Evolutionary conservation across 2,797 vertebrate genomes (phyloP).

Genomic region (Dendrocincla fuliginosa): DNA sequence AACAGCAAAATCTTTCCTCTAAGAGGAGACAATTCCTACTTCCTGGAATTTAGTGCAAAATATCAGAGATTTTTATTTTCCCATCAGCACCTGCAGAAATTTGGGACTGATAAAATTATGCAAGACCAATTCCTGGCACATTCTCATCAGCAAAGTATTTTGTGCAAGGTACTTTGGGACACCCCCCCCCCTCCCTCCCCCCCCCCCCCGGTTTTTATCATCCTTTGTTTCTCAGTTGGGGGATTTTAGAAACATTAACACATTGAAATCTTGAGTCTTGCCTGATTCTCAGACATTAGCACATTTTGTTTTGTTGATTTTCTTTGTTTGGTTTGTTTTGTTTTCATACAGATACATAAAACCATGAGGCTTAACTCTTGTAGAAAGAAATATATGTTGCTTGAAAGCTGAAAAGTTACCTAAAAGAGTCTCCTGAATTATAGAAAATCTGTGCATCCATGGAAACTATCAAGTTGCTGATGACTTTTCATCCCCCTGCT

Average conservation of each 20-base stretch:
- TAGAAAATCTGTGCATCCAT: background rate
- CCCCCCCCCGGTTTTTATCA: background rate
- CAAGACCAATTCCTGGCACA: background rate
- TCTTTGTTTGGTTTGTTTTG: no score
- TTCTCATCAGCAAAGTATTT: background rate
- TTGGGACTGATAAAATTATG: background rate
- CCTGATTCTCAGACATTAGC: background rate
- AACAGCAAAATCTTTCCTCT: background rate
- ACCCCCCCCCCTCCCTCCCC: no score
- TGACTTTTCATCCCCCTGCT: background rate
- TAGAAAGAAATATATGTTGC: background rate
- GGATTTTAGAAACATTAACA: background rate
- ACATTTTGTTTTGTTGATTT: background rate
- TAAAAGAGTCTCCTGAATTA: background rate
- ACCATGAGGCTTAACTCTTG: background rate
- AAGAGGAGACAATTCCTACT: background rate
- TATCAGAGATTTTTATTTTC: background rate
- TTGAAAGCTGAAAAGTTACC: background rate
- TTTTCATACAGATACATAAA: background rate
- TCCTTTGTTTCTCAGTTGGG: background rate
- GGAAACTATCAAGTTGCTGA: background rate
- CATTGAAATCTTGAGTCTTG: background rate
- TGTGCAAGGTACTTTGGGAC: background rate
- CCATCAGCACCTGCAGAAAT: background rate
- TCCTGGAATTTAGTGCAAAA: background rate